phyloP scores from a whole-genome alignment of 2,113 vertebrate species.

The Corythoichthys haematopterus region DNA sequence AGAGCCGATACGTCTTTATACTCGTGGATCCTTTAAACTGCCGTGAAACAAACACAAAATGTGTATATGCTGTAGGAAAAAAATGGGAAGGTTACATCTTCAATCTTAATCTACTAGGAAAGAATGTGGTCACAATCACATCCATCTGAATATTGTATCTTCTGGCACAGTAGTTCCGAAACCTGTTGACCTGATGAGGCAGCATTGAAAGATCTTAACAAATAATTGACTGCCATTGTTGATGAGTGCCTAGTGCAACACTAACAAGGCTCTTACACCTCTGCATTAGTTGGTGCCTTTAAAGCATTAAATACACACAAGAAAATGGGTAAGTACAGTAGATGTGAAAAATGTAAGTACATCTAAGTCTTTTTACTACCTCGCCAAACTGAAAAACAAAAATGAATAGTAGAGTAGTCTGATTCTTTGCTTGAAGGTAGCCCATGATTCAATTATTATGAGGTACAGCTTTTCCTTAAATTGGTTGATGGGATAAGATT shows the following conservation, averaged over 20 bases:
- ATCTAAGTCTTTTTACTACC: conserved; percentile 11
- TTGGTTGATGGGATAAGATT: conserved; percentile 18
- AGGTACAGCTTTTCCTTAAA: conserved; percentile 20
- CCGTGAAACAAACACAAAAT: too few relatives aligned
- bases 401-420: conserved; percentile 13
- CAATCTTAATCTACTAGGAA: not conserved
- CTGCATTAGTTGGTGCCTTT: not conserved
- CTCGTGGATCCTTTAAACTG: too few relatives aligned
- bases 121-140: not conserved
- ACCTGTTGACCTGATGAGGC: not conserved
- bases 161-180: not conserved
- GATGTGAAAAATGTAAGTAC: conserved; percentile 7
- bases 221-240: conserved; percentile 42
- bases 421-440: conserved; percentile 5
- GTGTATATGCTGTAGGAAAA: not conserved
- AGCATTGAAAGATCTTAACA: conserved; percentile 3
- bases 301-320: not conserved
- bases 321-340: not conserved
- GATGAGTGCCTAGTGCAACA: conserved; percentile 34
- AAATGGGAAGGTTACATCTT: not conserved
- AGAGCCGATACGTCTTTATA: too few relatives aligned
- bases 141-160: not conserved
- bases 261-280: conserved; percentile 24
- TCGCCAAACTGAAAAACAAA: not conserved
- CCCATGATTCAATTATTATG: conserved; percentile 17